Conservation (phyloP, 2,888 invertebrate species). For the Polydesmus complanatus region DNA sequence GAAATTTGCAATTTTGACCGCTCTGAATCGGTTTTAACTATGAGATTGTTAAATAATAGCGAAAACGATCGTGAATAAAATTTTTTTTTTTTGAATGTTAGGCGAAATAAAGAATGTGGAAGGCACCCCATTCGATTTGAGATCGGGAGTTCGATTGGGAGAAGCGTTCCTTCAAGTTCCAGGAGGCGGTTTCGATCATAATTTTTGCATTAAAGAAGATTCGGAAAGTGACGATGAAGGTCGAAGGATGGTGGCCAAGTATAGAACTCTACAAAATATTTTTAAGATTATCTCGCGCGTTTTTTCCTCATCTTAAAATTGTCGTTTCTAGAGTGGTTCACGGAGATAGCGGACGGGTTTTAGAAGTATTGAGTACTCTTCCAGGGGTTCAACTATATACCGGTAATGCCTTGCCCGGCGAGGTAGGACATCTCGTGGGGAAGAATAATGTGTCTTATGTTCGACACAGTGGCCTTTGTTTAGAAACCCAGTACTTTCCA, state of each 20-base stretch:
- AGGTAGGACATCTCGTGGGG: conserved; percentile 47
- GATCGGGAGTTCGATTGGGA: conserved; percentile 48
- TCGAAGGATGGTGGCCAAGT: conserved; percentile 13
- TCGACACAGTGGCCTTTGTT: conserved; percentile 66
- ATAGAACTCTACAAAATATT: conserved; percentile 6
- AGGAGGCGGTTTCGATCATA: conserved; percentile 63
- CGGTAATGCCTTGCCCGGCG: conserved; percentile 50
- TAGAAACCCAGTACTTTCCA: conserved; percentile 86
- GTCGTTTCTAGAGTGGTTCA: conserved; percentile 17
- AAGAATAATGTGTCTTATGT: conserved; percentile 55
- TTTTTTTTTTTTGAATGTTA: conserved; percentile 26
- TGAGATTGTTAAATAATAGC: neutral
- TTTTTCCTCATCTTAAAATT: neutral
- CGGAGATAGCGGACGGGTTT: conserved; percentile 44
- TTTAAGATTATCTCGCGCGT: conserved; percentile 1
- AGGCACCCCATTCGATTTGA: conserved; percentile 58
- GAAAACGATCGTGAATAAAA: neutral
- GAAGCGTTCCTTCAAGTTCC: conserved; percentile 51
- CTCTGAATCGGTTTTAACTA: neutral
- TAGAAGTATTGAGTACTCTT: conserved; percentile 72
- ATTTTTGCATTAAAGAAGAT: conserved; percentile 48
- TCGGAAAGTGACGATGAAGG: conserved; percentile 7
- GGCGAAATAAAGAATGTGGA: conserved; percentile 56
- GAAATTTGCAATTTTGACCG: neutral
- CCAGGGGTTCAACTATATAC: conserved; percentile 88